phyloP scores from a whole-genome alignment of 2,113 vertebrate species.

The Ochotona princeps region DNA sequence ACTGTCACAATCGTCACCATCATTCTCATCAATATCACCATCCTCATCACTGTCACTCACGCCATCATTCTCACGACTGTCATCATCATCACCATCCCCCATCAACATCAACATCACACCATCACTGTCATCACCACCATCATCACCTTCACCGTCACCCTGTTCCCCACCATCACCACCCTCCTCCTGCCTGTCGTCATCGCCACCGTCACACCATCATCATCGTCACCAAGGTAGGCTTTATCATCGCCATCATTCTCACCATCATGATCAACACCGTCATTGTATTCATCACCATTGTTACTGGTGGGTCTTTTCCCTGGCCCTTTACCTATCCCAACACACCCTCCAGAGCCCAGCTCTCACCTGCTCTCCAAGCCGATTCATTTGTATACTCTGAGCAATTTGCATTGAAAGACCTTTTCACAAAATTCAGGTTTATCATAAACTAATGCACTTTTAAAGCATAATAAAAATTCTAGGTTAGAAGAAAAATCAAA shows the following conservation, averaged over 20 bases:
- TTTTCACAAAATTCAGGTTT: background rate
- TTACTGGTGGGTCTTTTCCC: background rate
- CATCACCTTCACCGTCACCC: background rate
- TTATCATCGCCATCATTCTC: too few relatives aligned
- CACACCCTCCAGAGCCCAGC: background rate
- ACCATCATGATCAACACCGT: background rate
- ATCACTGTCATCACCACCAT: background rate
- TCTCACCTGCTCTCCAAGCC: background rate
- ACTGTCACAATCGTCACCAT: background rate
- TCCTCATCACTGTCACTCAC: background rate
- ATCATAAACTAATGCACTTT: background rate
- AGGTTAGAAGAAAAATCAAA: background rate
- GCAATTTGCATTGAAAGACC: background rate
- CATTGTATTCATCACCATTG: too few relatives aligned
- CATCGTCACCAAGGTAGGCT: background rate
- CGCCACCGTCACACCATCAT: background rate
- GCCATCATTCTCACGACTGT: background rate
- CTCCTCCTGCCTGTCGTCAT: background rate
- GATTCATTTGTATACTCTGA: background rate
- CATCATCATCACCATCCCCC: background rate
- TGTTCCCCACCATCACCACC: too few relatives aligned
- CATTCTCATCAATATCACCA: background rate
- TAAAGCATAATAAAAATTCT: background rate
- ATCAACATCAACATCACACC: rapidly evolving
- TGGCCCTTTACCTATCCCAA: background rate